Conservation (phyloP, 2,888 invertebrate species). For the Sylvicola cinctus region DNA sequence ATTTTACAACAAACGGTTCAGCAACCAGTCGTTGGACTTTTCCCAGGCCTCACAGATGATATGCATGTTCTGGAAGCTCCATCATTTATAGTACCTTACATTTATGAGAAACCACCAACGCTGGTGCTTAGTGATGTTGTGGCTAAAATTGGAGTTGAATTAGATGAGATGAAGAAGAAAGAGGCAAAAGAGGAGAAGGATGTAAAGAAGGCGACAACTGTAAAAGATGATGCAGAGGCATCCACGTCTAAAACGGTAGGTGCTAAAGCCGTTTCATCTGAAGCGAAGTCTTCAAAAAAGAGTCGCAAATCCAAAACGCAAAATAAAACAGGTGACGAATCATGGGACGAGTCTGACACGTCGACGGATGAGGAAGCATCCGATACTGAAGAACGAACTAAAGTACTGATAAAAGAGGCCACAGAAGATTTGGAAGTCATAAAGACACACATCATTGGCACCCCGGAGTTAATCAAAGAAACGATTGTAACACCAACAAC, state of each 20-base stretch:
- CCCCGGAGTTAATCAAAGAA: slow-evolving; percentile 10
- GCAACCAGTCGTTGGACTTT: slow-evolving; percentile 20
- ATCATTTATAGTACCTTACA: slow-evolving; percentile 82
- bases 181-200: slow-evolving; percentile 28
- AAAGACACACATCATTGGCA: slow-evolving; percentile 25
- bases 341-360: slow-evolving; percentile 33
- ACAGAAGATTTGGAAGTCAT: slow-evolving; percentile 29
- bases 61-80: slow-evolving; percentile 87
- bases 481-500: background rate
- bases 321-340: slow-evolving; percentile 30
- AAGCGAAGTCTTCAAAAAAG: slow-evolving; percentile 8
- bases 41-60: slow-evolving; percentile 73
- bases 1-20: slow-evolving; percentile 18
- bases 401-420: slow-evolving; percentile 32
- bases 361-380: slow-evolving; percentile 27
- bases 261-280: slow-evolving; percentile 10
- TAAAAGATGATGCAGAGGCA: background rate
- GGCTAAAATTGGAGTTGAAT: slow-evolving; percentile 36
- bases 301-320: slow-evolving; percentile 4
- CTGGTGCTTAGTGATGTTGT: slow-evolving; percentile 58
- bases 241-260: background rate
- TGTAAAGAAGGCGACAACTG: background rate
- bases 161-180: slow-evolving; percentile 34
- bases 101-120: slow-evolving; percentile 74
- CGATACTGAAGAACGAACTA: slow-evolving; percentile 26